A percentile compares a stretch with the other conserved stretches of the same genome.
Conservation (phyloP, 2,888 invertebrate genomes). For the Synergus umbraculus region DNA sequence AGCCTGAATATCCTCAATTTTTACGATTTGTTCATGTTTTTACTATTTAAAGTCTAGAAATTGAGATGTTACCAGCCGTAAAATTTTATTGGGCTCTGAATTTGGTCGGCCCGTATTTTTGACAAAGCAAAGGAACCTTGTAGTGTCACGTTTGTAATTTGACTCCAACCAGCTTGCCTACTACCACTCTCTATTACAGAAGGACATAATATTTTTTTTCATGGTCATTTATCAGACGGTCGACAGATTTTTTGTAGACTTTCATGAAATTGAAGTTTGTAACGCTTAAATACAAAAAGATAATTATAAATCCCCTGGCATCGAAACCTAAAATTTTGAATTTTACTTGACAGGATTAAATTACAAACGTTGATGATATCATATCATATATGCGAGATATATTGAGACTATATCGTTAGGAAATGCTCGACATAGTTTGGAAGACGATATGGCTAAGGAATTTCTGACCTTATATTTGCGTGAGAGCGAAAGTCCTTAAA, state of each 20-base stretch:
- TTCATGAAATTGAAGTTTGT: neutral
- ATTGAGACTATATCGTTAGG: neutral
- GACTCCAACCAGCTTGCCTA: neutral
- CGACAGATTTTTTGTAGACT: neutral
- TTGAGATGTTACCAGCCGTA: neutral
- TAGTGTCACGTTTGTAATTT: slow-evolving; percentile 6
- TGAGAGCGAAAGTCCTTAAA: neutral
- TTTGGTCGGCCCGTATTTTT: neutral
- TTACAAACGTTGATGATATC: neutral
- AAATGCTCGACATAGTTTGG: neutral
- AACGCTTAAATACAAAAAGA: no score
- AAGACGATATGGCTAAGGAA: neutral
- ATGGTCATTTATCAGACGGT: neutral
- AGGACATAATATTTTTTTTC: neutral
- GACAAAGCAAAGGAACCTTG: neutral
- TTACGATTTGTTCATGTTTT: no score
- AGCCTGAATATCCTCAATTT: no score
- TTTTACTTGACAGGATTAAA: neutral
- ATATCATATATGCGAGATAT: neutral
- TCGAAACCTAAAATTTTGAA: neutral
- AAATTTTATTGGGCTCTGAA: neutral
- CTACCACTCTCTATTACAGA: neutral
- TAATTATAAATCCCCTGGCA: no score
- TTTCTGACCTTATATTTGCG: neutral
- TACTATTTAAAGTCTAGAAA: neutral